phyloP scores from a whole-genome alignment of 1,140 invertebrate species.

The Neuroterus valhalla region DNA sequence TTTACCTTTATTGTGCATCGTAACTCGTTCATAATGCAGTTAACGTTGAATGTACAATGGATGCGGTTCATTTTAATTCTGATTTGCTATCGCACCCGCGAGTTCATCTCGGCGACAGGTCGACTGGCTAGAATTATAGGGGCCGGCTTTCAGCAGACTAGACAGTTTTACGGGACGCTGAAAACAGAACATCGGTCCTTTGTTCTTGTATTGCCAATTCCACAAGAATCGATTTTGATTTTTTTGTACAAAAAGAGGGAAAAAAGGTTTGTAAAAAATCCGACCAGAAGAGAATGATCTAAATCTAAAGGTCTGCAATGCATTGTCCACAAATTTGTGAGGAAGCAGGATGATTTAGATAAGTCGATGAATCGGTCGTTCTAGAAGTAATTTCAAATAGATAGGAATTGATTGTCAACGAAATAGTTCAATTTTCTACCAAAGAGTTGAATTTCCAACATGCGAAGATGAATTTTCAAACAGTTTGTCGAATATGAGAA shows the following conservation, averaged over 20 bases:
- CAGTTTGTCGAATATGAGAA: no score
- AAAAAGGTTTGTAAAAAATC: neutral
- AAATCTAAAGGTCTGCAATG: no score
- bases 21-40: constrained; percentile 68
- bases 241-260: neutral
- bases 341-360: no score
- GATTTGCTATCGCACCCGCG: constrained; percentile 43
- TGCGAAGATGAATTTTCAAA: no score
- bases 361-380: no score
- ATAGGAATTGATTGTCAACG: no score
- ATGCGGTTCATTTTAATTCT: constrained; percentile 36
- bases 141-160: neutral
- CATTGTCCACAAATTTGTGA: no score
- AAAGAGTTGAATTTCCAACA: no score
- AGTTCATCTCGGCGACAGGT: constrained; percentile 12
- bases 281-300: no score
- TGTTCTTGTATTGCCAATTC: neutral
- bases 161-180: neutral
- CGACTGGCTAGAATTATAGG: constrained; percentile 1
- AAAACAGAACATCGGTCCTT: neutral
- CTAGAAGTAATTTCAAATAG: no score
- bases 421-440: no score
- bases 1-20: constrained; percentile 66
- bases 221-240: neutral
- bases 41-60: constrained; percentile 61